Evolutionary conservation across 2,113 vertebrate genomes (phyloP).

Genomic region (Macrotis lagotis): DNA sequence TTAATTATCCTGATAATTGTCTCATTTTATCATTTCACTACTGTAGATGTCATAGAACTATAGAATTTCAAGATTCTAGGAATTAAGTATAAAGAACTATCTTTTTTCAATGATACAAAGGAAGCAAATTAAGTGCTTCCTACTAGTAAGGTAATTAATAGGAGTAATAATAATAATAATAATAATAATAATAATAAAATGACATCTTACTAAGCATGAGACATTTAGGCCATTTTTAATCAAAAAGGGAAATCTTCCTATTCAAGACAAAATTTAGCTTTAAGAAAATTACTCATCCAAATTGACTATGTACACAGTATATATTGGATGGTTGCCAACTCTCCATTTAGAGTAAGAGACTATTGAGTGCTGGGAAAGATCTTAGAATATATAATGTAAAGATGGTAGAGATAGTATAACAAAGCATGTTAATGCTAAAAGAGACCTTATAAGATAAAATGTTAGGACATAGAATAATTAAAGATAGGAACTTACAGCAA

Average conservation of each 20-base stretch:
- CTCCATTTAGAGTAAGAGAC: not conserved
- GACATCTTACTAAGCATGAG: not conserved
- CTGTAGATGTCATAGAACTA: not conserved
- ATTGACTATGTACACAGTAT: not conserved
- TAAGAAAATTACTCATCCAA: constrained; percentile 18
- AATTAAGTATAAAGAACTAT: not conserved
- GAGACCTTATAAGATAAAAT: not conserved
- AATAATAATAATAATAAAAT: not conserved
- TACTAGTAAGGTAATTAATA: not conserved
- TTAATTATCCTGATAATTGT: not conserved
- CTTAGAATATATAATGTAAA: not conserved
- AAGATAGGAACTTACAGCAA: not conserved
- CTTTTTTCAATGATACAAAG: not conserved
- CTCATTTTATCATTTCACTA: not conserved
- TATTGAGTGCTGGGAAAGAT: not conserved
- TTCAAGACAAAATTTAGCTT: not conserved
- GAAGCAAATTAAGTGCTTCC: constrained; percentile 14
- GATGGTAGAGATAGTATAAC: not conserved
- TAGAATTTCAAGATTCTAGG: not conserved
- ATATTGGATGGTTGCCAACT: not conserved
- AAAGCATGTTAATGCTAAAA: not conserved
- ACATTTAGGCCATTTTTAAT: not conserved
- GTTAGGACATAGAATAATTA: not conserved
- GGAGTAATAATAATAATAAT: not conserved
- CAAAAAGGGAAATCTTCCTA: not conserved